Conservation (phyloP, 2,113 vertebrate genomes). For the Bothrops jararaca region DNA sequence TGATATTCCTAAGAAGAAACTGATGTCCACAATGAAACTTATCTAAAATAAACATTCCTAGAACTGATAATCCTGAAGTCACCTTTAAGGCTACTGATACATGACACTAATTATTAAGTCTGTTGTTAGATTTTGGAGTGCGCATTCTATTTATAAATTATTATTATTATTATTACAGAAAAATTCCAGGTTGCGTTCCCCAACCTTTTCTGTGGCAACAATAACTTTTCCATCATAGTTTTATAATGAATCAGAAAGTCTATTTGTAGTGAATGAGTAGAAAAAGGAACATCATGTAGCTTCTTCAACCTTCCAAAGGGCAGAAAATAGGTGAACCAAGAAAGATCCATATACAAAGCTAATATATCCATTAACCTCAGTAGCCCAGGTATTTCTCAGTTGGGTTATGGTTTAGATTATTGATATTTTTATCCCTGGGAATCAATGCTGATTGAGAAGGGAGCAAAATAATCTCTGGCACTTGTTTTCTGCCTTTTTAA, state of each 20-base stretch:
- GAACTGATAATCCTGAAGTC: neutral
- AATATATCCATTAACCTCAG: neutral
- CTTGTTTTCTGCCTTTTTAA: constrained; percentile 52
- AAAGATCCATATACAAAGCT: neutral
- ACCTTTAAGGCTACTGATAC: neutral
- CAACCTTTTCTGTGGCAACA: neutral
- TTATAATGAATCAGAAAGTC: neutral
- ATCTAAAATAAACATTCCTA: neutral
- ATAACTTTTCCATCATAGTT: neutral
- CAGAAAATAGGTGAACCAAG: neutral
- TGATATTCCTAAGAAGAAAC: neutral
- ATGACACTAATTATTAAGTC: neutral
- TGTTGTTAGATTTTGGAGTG: neutral
- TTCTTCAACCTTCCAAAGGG: neutral
- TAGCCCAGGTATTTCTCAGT: constrained; percentile 68
- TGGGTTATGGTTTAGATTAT: constrained; percentile 63
- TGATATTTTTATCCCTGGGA: constrained; percentile 69
- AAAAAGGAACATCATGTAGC: neutral
- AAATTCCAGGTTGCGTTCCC: neutral
- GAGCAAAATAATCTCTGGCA: constrained; percentile 50
- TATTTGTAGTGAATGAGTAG: neutral
- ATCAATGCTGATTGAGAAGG: constrained; percentile 46
- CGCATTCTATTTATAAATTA: neutral
- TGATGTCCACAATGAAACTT: neutral
- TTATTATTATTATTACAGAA: neutral